Percentiles rank a stretch among this genome's conserved stretches.
phyloP scores from a whole-genome alignment of 1,140 invertebrate species.

The Leptinotarsa defecta region DNA sequence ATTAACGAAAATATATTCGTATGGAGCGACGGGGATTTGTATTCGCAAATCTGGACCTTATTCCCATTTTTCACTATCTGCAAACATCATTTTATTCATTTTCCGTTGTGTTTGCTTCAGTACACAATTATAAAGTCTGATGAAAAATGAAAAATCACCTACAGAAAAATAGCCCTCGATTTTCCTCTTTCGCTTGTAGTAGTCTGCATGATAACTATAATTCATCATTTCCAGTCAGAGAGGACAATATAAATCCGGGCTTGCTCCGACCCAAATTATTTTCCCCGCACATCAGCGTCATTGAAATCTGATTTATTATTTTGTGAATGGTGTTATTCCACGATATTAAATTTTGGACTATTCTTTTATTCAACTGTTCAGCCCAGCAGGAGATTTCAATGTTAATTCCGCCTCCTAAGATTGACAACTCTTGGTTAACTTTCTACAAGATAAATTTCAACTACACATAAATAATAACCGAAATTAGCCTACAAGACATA shows the following conservation, averaged over 20 bases:
- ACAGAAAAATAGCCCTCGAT: neutral
- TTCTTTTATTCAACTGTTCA: neutral
- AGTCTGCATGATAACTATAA: neutral
- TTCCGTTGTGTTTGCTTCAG: neutral
- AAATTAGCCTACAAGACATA: too few relatives aligned
- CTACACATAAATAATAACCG: too few relatives aligned
- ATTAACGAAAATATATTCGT: too few relatives aligned
- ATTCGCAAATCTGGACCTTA: neutral
- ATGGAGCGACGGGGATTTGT: neutral
- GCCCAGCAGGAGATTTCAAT: too few relatives aligned
- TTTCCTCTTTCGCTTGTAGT: neutral
- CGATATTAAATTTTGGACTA: neutral
- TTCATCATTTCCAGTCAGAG: neutral
- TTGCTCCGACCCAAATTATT: slow-evolving; percentile 6
- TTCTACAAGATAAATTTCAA: too few relatives aligned
- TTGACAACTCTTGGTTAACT: too few relatives aligned
- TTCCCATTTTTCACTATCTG: neutral
- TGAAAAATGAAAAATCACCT: neutral
- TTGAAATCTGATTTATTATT: neutral
- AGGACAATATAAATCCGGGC: slow-evolving; percentile 2
- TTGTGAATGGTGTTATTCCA: neutral
- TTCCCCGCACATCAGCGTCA: neutral
- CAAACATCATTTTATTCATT: neutral
- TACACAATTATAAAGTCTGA: neutral
- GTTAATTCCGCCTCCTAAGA: too few relatives aligned